Evolutionary conservation across 2,113 vertebrate species (phyloP), one percentile per base, ranked within the genome.

Genomic region (Amphiprion ocellaris): DNA sequence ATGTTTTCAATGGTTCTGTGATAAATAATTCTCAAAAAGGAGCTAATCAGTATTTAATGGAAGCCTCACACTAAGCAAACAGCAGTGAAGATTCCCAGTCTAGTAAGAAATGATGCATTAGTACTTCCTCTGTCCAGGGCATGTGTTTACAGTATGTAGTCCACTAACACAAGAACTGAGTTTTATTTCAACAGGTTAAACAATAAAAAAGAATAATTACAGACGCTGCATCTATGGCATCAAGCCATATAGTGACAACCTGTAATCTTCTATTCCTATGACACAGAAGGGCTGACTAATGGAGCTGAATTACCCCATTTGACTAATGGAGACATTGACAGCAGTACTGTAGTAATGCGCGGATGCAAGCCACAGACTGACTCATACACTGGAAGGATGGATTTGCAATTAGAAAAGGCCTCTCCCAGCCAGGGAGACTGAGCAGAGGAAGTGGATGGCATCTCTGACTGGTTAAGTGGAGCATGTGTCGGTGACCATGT

Each of bases 401-500:
- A 46, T 77, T 62, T 26, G 50, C 69, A 86, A 91, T 89, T 89
- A 89, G 71, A 52, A 80, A 50, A 44, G 58, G 52, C 65, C 33
- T 76, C 37, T 67, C 33, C 8, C 47, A 56, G 61, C 67, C 66
- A 77, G 33, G 84, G 50, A 62, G 33, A 74, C 71, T 78, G 64
- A 83, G 44, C 72, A 75, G 62, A 70, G 83, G 79, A 79, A 84
- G 65, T 58, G 58, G 50, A 89, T 81, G 81, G 62, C 76, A 83
- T 82, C 67, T 83, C 56, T 78, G 52, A 56, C 55, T 30, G 74
- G 53, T 62, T 58, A 53, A 75, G 58, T 10, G 47, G 47, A 73
- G 55, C 71, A 58, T 16, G n/a, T 83, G 69, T 69, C 60, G 30
- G 39, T 81, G 79, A 63, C 49, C 75, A 78, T 70, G 84, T 83